Conservation (phyloP, 2,888 invertebrate genomes). For the Diloba caeruleocephala region DNA sequence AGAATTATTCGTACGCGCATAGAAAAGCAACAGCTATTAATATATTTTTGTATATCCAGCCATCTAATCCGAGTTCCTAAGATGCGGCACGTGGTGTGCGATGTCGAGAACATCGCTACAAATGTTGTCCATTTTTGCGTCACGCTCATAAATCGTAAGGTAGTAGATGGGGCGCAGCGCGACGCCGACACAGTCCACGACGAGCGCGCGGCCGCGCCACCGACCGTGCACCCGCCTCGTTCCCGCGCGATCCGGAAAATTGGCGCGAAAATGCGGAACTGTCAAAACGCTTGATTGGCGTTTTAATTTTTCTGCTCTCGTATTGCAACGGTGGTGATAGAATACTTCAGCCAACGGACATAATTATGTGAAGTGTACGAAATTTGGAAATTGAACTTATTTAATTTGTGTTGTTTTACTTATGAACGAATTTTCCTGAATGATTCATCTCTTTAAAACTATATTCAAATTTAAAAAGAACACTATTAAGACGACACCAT, state of each 20-base stretch:
- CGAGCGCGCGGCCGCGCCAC: constrained; percentile 76
- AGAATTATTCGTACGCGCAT: background rate
- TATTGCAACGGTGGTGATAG: constrained; percentile 45
- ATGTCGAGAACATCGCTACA: constrained; percentile 58
- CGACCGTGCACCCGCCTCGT: constrained; percentile 68
- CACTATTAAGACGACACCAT: no score
- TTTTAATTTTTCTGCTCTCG: constrained; percentile 61
- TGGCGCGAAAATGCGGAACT: constrained; percentile 87
- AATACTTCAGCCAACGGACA: constrained; percentile 51
- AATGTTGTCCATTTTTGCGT: constrained; percentile 81
- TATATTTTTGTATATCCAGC: constrained; percentile 11
- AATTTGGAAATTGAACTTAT: constrained; percentile 33
- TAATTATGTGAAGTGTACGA: constrained; percentile 57
- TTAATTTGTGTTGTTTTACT: constrained; percentile 48
- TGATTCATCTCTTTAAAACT: constrained; percentile 52
- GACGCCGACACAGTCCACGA: constrained; percentile 74
- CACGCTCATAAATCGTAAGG: constrained; percentile 83
- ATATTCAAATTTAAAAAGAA: no score
- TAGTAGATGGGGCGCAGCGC: constrained; percentile 75
- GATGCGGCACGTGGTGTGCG: constrained; percentile 64
- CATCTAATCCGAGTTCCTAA: constrained; percentile 25
- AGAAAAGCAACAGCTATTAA: constrained; percentile 26
- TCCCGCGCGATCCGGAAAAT: constrained; percentile 81
- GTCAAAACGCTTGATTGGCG: constrained; percentile 70
- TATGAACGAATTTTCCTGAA: constrained; percentile 35